A percentile compares a stretch with the other conserved stretches of the same genome.
These are phyloP conservation scores for Leucosticte australis DNA, from an alignment of 2,113 vertebrate species.

Conservation along the genomic window DNA sequence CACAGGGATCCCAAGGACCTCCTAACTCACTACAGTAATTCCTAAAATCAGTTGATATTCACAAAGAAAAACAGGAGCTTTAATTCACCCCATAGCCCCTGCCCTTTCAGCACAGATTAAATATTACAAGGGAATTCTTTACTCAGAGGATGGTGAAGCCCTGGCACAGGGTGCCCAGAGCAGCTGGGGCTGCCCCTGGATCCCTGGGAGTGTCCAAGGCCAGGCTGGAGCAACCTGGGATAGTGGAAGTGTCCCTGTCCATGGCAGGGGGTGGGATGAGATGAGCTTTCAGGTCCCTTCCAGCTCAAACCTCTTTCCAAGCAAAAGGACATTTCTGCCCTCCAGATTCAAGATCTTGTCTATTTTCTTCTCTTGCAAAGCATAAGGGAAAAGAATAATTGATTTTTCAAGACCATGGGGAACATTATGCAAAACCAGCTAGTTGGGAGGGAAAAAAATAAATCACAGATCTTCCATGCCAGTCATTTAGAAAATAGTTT, in stretches of 20 bases:
- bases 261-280: rapidly evolving
- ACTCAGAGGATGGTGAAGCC: neutral
- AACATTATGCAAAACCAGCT: neutral
- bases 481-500: constrained; percentile 25
- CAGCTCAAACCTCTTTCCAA: neutral
- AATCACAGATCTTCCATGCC: neutral
- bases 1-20: neutral
- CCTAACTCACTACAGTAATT: neutral
- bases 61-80: neutral
- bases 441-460: neutral
- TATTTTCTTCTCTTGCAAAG: neutral
- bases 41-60: neutral
- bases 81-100: neutral
- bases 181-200: neutral
- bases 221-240: rapidly evolving
- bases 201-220: neutral
- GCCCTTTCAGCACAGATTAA: neutral
- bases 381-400: neutral
- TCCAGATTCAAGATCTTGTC: neutral
- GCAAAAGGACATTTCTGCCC: neutral
- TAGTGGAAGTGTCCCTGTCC: neutral
- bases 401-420: neutral
- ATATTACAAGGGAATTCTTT: neutral
- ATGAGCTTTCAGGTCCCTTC: neutral
- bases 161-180: neutral